Conservation (phyloP, 2,113 vertebrate species). For the Rhabdomys dilectus region DNA sequence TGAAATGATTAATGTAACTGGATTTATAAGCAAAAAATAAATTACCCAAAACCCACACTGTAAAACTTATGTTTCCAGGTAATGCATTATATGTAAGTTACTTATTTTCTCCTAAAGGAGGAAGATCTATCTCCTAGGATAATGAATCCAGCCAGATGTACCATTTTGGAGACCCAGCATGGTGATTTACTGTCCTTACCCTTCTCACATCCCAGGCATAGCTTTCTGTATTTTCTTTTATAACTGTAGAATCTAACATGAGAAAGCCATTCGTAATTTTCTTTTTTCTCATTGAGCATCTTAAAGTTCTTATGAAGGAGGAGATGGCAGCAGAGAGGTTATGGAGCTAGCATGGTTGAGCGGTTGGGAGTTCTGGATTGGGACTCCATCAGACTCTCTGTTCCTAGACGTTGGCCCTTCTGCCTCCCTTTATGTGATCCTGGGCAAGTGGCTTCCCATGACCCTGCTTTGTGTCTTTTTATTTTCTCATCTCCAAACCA, state of each 20-base stretch:
- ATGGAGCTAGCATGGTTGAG: neutral
- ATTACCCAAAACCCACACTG: neutral
- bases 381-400: neutral
- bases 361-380: neutral
- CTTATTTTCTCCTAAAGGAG: conserved; percentile 3
- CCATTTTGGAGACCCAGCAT: neutral
- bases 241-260: neutral
- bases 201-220: neutral
- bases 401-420: neutral
- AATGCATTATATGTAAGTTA: neutral
- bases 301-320: neutral
- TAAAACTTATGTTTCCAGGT: conserved; percentile 41
- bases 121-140: neutral
- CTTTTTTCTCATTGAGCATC: neutral
- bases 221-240: conserved; percentile 19
- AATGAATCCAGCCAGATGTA: neutral
- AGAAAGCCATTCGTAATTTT: neutral
- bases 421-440: neutral
- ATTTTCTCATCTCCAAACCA: neutral
- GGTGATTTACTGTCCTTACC: neutral
- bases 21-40: conserved; percentile 38
- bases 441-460: neutral
- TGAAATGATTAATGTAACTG: conserved; percentile 7
- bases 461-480: conserved; percentile 12
- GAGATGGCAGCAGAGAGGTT: neutral